Evolutionary conservation across 2,113 vertebrate species (phyloP).

Genomic region (Caranx ignobilis): DNA sequence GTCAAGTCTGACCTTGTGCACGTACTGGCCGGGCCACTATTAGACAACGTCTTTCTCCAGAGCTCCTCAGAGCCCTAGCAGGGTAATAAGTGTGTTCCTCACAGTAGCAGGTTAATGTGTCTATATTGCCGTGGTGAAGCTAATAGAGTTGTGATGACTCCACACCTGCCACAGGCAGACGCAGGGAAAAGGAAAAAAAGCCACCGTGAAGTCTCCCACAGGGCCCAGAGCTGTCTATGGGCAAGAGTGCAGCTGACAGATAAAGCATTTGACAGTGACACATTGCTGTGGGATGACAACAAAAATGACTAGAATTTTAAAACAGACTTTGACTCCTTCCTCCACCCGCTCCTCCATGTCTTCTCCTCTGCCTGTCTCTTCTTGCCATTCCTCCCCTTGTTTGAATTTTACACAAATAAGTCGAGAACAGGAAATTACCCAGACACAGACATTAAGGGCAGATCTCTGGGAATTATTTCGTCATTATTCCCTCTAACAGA

Average conservation of each 20-base stretch:
- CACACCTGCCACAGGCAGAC: constrained; percentile 80
- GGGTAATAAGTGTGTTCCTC: constrained; percentile 79
- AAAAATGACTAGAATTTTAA: constrained; percentile 84
- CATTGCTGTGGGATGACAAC: constrained; percentile 81
- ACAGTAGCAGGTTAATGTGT: constrained; percentile 83
- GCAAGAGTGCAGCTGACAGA: constrained; percentile 84
- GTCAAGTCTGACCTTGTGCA: neutral
- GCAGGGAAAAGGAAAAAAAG: constrained; percentile 34
- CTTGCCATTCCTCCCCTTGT: constrained; percentile 26
- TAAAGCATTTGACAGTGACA: constrained; percentile 86
- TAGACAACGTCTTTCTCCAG: neutral
- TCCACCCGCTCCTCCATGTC: neutral
- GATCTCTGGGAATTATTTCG: constrained; percentile 50
- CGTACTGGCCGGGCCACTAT: constrained; percentile 8
- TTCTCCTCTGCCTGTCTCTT: neutral
- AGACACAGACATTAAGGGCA: constrained; percentile 42
- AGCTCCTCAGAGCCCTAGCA: constrained; percentile 21
- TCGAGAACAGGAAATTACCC: constrained; percentile 49
- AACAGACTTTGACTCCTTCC: constrained; percentile 56
- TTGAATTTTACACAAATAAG: constrained; percentile 71
- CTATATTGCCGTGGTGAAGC: constrained; percentile 83
- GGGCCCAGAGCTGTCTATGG: constrained; percentile 79
- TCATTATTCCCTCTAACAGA: constrained; percentile 53
- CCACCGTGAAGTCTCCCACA: constrained; percentile 83
- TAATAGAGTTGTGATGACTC: constrained; percentile 88